Percentiles rank a stretch among this genome's conserved stretches.
phyloP scores from a whole-genome alignment of 1,140 invertebrate genomes.

The Amyelois transitella region DNA sequence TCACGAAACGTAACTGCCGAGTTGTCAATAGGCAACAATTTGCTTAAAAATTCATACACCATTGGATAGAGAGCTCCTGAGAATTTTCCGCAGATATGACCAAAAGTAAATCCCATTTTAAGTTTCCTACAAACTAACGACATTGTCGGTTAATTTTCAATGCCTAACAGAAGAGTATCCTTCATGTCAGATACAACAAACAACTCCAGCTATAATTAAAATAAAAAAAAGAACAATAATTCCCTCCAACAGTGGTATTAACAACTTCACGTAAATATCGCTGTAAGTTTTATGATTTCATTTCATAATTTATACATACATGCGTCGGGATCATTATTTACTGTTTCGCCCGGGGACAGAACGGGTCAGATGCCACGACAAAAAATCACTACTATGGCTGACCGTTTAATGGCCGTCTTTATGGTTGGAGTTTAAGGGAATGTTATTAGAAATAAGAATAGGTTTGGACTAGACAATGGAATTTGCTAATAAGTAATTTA shows the following conservation, averaged over 20 bases:
- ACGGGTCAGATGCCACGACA: slow-evolving; percentile 33
- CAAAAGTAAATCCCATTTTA: too few species aligned
- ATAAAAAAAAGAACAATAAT: neutral
- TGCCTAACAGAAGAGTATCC: too few species aligned
- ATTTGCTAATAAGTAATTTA: neutral
- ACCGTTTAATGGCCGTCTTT: slow-evolving; percentile 21
- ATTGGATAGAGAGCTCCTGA: too few species aligned
- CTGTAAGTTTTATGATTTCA: slow-evolving; percentile 34
- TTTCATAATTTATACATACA: slow-evolving; percentile 44
- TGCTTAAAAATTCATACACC: too few species aligned
- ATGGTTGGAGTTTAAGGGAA: slow-evolving; percentile 18
- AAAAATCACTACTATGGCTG: slow-evolving; percentile 28
- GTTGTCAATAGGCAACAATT: too few species aligned
- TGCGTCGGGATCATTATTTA: slow-evolving; percentile 39
- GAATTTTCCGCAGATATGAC: too few species aligned
- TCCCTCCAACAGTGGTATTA: neutral
- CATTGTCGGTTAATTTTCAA: too few species aligned
- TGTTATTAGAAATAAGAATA: slow-evolving; percentile 17
- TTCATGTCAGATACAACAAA: too few species aligned
- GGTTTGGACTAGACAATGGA: slow-evolving; percentile 7
- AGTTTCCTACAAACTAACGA: too few species aligned
- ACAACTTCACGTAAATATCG: slow-evolving; percentile 18
- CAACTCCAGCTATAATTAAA: neutral
- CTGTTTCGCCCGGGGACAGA: slow-evolving; percentile 37
- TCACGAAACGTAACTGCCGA: too few species aligned